Evolutionary conservation across 2,888 invertebrate species (phyloP), one percentile per base, ranked within the genome.

Genomic region (Villa cingulata): DNA sequence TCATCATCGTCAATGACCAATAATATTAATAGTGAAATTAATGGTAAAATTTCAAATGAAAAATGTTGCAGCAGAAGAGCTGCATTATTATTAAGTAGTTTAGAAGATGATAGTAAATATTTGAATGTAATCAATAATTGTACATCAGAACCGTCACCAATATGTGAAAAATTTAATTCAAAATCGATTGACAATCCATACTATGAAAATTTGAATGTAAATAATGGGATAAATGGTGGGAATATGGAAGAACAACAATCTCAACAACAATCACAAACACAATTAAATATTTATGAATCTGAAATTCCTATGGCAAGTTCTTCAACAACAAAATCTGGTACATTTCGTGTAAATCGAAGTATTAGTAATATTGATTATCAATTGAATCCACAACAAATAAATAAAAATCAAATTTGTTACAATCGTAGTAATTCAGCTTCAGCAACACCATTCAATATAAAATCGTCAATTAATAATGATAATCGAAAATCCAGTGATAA

Each of bases 91-190:
- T 51, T 68, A 14, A 60, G 60, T 15, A 59, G 59, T 43, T 56
- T 61, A 40, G 63, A 64, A 46, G 60, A 60, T 6, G 59, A 62
- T 49, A 64, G 65, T 48, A 63, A 66, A 51, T 63, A 63, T 56
- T 61, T 62, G 55, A 62, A 63, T 19, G 57, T 67, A 34, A 65
- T 65, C 10, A 56, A 63, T 23, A 15, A 36, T 38, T 37, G 38
- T 17, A 43, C 18, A n/a, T 62, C 60, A 45, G 69, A 70, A 51
- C 68, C 67, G 15, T 65, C 63, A 53, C n/a, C n/a, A n/a, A n/a
- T n/a, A n/a, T 68, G 68, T 48, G 70, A 70, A 57, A 70, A 69
- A 4, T 53, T 70, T 0, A 68, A 66, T 53, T 60, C 62, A 15
- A 61, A 60, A 53, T 48, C 52, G 4, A 50, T 53, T 52, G 49